Evolutionary conservation across 2,888 invertebrate genomes (phyloP), one percentile per base, ranked within the genome.

Genomic region (Hirtodrosophila trivittata): DNA sequence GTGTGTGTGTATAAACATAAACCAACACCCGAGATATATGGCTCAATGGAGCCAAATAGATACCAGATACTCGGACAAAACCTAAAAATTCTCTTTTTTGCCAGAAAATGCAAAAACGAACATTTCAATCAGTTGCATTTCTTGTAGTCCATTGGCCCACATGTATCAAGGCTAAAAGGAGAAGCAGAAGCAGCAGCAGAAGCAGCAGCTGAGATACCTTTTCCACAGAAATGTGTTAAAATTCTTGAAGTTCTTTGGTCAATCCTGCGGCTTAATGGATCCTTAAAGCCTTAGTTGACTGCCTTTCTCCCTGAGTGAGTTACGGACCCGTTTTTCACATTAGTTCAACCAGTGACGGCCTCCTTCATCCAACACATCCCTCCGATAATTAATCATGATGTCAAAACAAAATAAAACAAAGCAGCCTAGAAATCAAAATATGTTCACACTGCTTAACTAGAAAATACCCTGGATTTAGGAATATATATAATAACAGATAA

Each of bases 281-380:
- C 42, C 59, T 39, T 50, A 50, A 50, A 54, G 52, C 26, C 25
- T 35, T n/a, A 37, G 21, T 18, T 45, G 8, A 32, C 38, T 49
- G n/a, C 16, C 26, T 1, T n/a, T 13, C 6, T 18, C n/a, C 13
- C 37, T 25, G 45, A 25, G 49, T 39, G 54, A 54, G 41, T 38
- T 39, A 26, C 12, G 12, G 35, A 35, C 55, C 63, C 66, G 70
- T 66, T 81, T 77, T 58, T 69, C 55, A 66, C 81, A 76, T 76
- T 75, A 78, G 72, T 41, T 58, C 6, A 41, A 26, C 33, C 51
- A 25, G 42, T 46, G 42, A 39, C 28, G 51, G 39, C 47, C 41
- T 58, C 16, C 38, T 16, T 43, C 28, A 57, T 13, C 33, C 32
- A 26, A 50, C 65, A 32, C 51, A 66, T 14, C 13, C 57, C 51